These are phyloP conservation scores for Bibio marci DNA, from an alignment of 2,888 invertebrate species.

Conservation along the genomic window DNA sequence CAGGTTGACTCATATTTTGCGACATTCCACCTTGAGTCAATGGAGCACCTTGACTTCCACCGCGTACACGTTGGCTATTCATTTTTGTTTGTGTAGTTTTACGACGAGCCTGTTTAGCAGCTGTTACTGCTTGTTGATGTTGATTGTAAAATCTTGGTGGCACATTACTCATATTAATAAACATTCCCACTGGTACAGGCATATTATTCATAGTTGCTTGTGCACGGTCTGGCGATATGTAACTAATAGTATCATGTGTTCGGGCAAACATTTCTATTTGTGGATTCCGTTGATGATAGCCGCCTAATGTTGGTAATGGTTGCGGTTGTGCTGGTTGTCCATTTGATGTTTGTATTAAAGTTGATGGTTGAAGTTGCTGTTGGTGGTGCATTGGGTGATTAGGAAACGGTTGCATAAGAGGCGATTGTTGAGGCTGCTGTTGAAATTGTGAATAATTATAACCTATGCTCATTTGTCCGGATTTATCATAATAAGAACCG, in stretches of 20 bases:
- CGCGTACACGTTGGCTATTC: conserved; percentile 9
- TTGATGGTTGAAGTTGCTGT: not conserved
- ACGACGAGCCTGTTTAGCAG: conserved; percentile 28
- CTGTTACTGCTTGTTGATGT: conserved; percentile 44
- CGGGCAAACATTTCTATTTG: conserved; percentile 44
- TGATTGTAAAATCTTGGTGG: conserved; percentile 62
- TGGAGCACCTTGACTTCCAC: conserved; percentile 5
- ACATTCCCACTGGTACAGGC: conserved; percentile 81
- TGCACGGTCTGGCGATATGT: conserved; percentile 73
- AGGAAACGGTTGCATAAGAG: not conserved
- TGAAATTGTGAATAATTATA: conserved; percentile 2
- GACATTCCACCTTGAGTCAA: conserved; percentile 2
- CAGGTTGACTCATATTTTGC: conserved; percentile 41
- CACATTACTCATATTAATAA: conserved; percentile 77
- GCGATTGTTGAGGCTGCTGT: conserved; percentile 1
- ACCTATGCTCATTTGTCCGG: conserved; percentile 18
- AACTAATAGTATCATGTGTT: conserved; percentile 80
- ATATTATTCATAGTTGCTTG: conserved; percentile 56
- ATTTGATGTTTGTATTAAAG: too few species aligned
- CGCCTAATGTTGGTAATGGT: not conserved
- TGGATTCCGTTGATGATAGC: conserved; percentile 13
- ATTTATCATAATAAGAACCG: conserved; percentile 82
- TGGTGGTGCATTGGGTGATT: not conserved
- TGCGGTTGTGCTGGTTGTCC: not conserved
- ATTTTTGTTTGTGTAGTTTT: conserved; percentile 21